A percentile compares a stretch with the other conserved stretches of the same genome.
Evolutionary conservation across 2,888 invertebrate species (phyloP).

Genomic region (Ornithoptera priamus): DNA sequence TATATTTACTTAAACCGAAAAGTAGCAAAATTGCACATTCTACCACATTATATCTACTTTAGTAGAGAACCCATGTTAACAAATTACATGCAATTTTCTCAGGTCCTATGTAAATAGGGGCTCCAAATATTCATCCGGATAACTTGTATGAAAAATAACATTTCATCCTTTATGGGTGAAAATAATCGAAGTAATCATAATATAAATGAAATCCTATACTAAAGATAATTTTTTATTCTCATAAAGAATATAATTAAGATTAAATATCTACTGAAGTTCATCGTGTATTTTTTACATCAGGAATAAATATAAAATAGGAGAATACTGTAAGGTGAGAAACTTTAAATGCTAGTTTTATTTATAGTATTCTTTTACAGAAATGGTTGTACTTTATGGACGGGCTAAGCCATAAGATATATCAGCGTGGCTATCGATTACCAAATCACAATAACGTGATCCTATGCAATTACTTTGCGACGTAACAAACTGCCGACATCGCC

Average conservation of each 20-base stretch:
- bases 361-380: too few species aligned
- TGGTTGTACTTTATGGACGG: too few species aligned
- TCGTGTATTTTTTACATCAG: too few species aligned
- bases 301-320: too few species aligned
- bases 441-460: conserved; percentile 6
- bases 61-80: background rate
- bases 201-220: background rate
- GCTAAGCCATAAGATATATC: background rate
- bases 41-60: background rate
- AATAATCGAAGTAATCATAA: background rate
- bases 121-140: background rate
- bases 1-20: too few species aligned
- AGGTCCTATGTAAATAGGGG: background rate
- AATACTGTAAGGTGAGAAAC: too few species aligned
- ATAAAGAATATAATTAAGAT: background rate
- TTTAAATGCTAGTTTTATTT: too few species aligned
- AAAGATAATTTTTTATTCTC: background rate
- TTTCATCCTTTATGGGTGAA: background rate
- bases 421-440: background rate
- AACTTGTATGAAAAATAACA: background rate
- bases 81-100: conserved; percentile 1
- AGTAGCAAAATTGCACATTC: background rate
- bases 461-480: conserved; percentile 5
- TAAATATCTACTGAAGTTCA: too few species aligned
- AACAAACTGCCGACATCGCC: conserved; percentile 1